Percentiles rank a stretch among this genome's conserved stretches.
phyloP scores from a whole-genome alignment of 30 jellyfish, hydroid and myxozoan genomes.

The Aurelia aurita region DNA sequence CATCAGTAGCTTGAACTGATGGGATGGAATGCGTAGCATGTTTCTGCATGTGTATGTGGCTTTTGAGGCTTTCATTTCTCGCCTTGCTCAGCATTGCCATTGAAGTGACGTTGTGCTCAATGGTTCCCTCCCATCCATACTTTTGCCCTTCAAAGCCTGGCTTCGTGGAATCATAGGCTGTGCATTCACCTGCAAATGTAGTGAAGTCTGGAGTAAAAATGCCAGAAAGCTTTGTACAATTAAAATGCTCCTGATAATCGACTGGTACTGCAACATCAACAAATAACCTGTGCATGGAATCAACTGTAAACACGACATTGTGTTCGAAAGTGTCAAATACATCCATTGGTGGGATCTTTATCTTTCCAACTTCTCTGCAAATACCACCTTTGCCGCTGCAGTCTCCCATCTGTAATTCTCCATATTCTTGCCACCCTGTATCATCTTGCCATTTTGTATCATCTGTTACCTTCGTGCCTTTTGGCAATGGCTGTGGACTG shows the following conservation, averaged over 20 bases:
- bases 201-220: constrained; percentile 44
- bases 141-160: constrained; percentile 30
- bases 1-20: not conserved
- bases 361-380: constrained; percentile 45
- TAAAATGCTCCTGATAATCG: constrained; percentile 19
- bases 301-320: constrained; percentile 47
- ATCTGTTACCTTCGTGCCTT: not conserved
- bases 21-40: not conserved
- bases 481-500: constrained; percentile 3
- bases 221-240: constrained; percentile 40
- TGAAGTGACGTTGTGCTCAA: constrained; percentile 33
- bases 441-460: too few species aligned
- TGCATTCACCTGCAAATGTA: constrained; percentile 41
- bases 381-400: constrained; percentile 51
- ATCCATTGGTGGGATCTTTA: constrained; percentile 54
- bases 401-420: constrained; percentile 55
- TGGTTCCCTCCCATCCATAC: constrained; percentile 46
- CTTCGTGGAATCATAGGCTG: constrained; percentile 20
- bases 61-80: constrained; percentile 22
- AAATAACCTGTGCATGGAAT: constrained; percentile 27
- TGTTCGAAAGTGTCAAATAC: constrained; percentile 17
- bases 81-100: constrained; percentile 16
- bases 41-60: not conserved
- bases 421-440: constrained; percentile 48
- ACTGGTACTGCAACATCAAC: constrained; percentile 42